Evolutionary conservation across 2,113 vertebrate genomes (phyloP), one percentile per base, ranked within the genome.

Genomic region (Gymnocephalus cernua): DNA sequence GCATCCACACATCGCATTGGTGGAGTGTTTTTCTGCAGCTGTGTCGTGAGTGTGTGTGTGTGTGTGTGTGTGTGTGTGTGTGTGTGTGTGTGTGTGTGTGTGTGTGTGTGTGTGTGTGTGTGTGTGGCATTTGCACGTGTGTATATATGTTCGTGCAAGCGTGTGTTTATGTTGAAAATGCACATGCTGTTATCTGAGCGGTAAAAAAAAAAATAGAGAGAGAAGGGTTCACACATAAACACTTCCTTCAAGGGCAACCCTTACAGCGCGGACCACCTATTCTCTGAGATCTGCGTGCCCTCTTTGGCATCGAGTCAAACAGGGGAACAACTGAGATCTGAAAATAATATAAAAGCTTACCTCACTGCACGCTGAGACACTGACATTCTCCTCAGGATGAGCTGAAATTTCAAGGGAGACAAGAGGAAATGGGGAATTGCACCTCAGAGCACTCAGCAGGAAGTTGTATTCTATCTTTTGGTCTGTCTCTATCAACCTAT

Each of bases 141-240:
- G 65, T 45, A 14, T 45, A 14, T 50, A 21, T 62, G 4, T 77
- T 0, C 11, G 15, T 64, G 61, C 69, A 27, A 44, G 51, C 9
- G 53, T 74, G 72, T 85, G 79, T 82, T 64, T 71, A 67, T 84
- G 82, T 77, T 76, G 54, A 48, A 74, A 85, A 85, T 80, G 48
- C 15, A 35, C 45, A 63, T 5, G 72, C 35, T 64, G 54, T 70
- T 85, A 74, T 65, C 51, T 76, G 75, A 90, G 64, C 84, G 80
- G 86, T 68, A 69, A 61, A 44, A 10, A 84, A 84, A 74, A 86
- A 85, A 63, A 85, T 19, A 47, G 41, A 50, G 25, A 44, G 15
- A 4, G 38, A 74, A 63, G 56, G 66, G 29, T 93, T 93, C 86
- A 87, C 91, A 93, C 83, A 91, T 92, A 91, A 93, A 94, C 89